These are phyloP conservation scores for Heliconius congener DNA, from an alignment of 1,140 invertebrate genomes.

Conservation along the genomic window DNA sequence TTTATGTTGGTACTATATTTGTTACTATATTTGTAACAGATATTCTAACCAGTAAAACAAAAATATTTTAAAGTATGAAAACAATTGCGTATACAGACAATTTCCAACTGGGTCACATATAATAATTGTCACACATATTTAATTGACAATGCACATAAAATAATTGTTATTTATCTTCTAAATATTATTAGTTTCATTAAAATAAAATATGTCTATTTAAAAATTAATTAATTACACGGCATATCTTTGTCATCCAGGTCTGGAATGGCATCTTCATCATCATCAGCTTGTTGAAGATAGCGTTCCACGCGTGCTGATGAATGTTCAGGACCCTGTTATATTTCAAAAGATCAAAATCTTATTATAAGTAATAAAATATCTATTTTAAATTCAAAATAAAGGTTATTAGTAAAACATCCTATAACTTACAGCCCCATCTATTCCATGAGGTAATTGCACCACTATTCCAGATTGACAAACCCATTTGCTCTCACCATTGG, in stretches of 20 bases:
- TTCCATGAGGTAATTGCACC: slow-evolving; percentile 92
- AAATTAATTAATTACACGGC: slow-evolving; percentile 57
- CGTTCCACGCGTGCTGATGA: slow-evolving; percentile 37
- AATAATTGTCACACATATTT: not conserved
- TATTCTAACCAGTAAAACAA: not conserved
- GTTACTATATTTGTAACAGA: not conserved
- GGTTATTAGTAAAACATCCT: not conserved
- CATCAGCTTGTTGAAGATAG: slow-evolving; percentile 83
- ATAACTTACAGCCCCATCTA: slow-evolving; percentile 84
- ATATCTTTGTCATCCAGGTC: slow-evolving; percentile 79
- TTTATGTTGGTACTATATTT: not conserved
- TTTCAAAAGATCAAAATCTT: not conserved
- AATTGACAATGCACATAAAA: too few species aligned
- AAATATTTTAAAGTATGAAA: not conserved
- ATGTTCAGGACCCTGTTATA: slow-evolving; percentile 37
- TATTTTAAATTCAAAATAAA: not conserved
- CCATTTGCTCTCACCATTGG: slow-evolving; percentile 92
- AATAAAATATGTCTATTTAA: not conserved
- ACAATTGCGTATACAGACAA: not conserved
- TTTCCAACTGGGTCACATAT: not conserved
- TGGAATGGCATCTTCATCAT: slow-evolving; percentile 84
- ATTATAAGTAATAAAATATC: not conserved
- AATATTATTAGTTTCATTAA: too few species aligned
- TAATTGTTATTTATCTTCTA: not conserved
- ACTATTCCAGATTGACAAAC: slow-evolving; percentile 91